Evolutionary conservation across 2,888 invertebrate genomes (phyloP), one percentile per base, ranked within the genome.

Genomic region (Notodonta dromedarius): DNA sequence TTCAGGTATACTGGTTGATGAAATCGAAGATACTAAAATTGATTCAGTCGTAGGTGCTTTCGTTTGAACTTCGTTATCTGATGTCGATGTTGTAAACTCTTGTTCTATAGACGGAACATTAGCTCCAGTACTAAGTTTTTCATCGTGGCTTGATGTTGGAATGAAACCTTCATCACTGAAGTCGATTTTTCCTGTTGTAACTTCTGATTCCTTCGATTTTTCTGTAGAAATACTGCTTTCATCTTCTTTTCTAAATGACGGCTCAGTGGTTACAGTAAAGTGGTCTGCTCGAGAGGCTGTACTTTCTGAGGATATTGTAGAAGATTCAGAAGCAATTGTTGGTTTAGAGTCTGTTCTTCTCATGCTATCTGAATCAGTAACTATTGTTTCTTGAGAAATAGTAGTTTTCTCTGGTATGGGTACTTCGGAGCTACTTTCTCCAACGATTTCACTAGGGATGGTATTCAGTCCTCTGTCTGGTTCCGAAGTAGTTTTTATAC

Each of bases 401-500:
- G 73, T 70, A 24, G 77, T 73, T 69, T 64, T 71, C 39, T 54
- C 72, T 57, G 63, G 59, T 24, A 67, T 44, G 11, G 77, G 56
- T 13, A 74, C 59, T 62, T 73, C 74, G 40, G 77, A 70, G 57
- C 59, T 67, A 59, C 75, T 78, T 60, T 83, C 80, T 57, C 86
- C 80, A 51, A 73, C 58, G 11, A 64, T 65, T 57, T 75, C 80
- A 70, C 79, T 83, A 16, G 87, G 85, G 54, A 87, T 86, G 54
- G 87, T 87, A 63, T 88, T 87, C 56, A 86, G 70, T 64, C 82
- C 84, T 66, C 80, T 87, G 62, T 89, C 86, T 50, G 88, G 85
- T 75, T 77, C 79, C 16, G 69, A 69, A 56, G 83, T 82, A 44
- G 76, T 78, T 9, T 60, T 35, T 52, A 70, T 61, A 62, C 14